Conservation (phyloP, 2,888 invertebrate species). For the Dasypogon diadema region DNA sequence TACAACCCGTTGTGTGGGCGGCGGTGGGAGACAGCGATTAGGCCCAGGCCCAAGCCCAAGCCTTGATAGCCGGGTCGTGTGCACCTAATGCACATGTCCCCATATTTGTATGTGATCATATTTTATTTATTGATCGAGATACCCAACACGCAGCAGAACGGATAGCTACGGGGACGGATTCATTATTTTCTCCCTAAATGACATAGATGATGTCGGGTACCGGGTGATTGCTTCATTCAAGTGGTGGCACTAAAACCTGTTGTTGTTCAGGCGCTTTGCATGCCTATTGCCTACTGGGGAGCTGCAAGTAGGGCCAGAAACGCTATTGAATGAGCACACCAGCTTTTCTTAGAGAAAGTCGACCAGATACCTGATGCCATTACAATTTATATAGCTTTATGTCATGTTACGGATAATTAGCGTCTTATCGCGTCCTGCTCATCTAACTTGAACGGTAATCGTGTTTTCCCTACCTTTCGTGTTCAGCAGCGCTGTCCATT, state of each 20-base stretch:
- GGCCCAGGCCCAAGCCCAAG: background rate
- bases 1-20: slow-evolving; percentile 2
- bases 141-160: slow-evolving; percentile 65
- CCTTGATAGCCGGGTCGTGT: slow-evolving; percentile 33
- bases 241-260: slow-evolving; percentile 21
- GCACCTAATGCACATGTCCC: slow-evolving; percentile 56
- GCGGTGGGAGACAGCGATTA: slow-evolving; percentile 31
- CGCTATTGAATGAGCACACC: background rate
- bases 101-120: slow-evolving; percentile 62
- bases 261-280: slow-evolving; percentile 9
- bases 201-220: slow-evolving; percentile 16
- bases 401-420: slow-evolving; percentile 67
- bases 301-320: background rate
- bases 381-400: slow-evolving; percentile 60
- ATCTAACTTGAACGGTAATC: slow-evolving; percentile 55
- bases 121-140: slow-evolving; percentile 68
- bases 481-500: background rate
- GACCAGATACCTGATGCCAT: slow-evolving; percentile 50
- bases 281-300: background rate
- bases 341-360: slow-evolving; percentile 21
- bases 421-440: slow-evolving; percentile 55
- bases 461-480: slow-evolving; percentile 20
- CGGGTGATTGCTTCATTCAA: slow-evolving; percentile 10
- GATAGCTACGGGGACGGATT: slow-evolving; percentile 52
- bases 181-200: slow-evolving; percentile 19